Evolutionary conservation across 2,797 vertebrate species (phyloP), one percentile per base, ranked within the genome.

Genomic region (Geranospiza caerulescens): DNA sequence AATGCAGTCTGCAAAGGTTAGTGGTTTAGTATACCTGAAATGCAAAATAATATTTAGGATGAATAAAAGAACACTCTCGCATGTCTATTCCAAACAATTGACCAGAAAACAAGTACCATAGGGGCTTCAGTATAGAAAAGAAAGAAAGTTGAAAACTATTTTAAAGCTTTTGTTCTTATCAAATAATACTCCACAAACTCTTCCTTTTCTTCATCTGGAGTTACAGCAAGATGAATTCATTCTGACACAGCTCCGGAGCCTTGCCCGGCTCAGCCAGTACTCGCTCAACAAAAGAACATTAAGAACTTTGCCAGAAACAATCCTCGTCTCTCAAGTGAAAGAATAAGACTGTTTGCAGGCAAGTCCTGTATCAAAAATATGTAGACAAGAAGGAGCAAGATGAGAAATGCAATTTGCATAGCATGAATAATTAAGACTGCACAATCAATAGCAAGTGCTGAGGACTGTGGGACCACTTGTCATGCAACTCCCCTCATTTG

Each of bases 1-100:
- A 68, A 99, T 99, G 95, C 99, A 99, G 98, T 99, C 99, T 10
- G 99, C 99, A 81, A 99, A 99, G 89, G 99, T 99, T 97, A 99
- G 98, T 72, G 99, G 99, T 95, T 99, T 99, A 58, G 99, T 99
- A 76, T 99, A 99, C 98, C 99, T 99, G 98, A 95, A 95, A 96
- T 53, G 36, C 53, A 97, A 97, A 97, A 84, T 15, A 93, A 62
- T 29, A 85, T 36, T 90, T 53, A 81, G 52, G 33, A 82, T 22
- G 6, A 89, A 85, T 74, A 79, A 56, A 92, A 71, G 34, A 92
- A 89, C 42, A 56, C 17, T 81, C 34, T 20, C 6, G 11, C 21
- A 31, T 4, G 13, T 27, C 71, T 76, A 20, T 15, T 87, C 38
- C 78, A 84, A 81, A 63, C 19, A 92, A 82, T 21, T 60, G 45